A percentile compares a stretch with the other conserved stretches of the same genome.
phyloP scores from a whole-genome alignment of 2,113 vertebrate genomes.

The Tetrax tetrax region DNA sequence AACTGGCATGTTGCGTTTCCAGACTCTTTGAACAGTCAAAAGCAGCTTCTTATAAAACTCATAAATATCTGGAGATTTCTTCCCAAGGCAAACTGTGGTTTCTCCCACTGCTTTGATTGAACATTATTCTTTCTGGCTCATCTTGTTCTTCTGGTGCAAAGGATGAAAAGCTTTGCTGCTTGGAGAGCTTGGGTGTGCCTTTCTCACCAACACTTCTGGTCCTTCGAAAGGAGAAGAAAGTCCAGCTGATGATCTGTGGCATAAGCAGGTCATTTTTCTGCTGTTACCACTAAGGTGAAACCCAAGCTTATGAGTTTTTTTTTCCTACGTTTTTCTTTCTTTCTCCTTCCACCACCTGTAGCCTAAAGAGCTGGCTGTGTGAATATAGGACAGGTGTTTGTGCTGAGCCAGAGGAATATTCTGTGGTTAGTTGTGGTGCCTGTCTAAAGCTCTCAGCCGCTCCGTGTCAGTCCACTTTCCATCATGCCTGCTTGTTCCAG shows the following conservation, averaged over 20 bases:
- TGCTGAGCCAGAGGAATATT: not conserved
- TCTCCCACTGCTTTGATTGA: not conserved
- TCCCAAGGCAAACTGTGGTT: not conserved
- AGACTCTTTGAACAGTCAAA: not conserved
- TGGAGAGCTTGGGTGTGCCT: not conserved
- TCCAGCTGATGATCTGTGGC: not conserved
- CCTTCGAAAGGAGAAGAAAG: not conserved
- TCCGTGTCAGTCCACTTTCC: not conserved
- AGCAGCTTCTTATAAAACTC: not conserved
- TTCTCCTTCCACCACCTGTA: not conserved
- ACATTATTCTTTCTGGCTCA: not conserved
- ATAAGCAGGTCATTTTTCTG: not conserved
- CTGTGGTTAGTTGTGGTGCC: not conserved
- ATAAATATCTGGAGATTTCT: not conserved
- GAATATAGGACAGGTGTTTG: rapidly evolving
- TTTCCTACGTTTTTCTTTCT: not conserved
- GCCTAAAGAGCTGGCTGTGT: not conserved
- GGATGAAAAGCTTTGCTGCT: not conserved
- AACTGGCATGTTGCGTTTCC: not conserved
- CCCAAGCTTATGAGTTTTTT: not conserved
- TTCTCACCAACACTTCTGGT: not conserved
- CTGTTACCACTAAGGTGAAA: not conserved
- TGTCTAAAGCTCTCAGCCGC: not conserved
- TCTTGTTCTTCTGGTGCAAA: conserved; percentile 16
- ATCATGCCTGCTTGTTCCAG: not conserved